A percentile compares a stretch with the other conserved stretches of the same genome.
Conservation (phyloP, 2,888 invertebrate species). For the Enoplolaimus lenunculus region DNA sequence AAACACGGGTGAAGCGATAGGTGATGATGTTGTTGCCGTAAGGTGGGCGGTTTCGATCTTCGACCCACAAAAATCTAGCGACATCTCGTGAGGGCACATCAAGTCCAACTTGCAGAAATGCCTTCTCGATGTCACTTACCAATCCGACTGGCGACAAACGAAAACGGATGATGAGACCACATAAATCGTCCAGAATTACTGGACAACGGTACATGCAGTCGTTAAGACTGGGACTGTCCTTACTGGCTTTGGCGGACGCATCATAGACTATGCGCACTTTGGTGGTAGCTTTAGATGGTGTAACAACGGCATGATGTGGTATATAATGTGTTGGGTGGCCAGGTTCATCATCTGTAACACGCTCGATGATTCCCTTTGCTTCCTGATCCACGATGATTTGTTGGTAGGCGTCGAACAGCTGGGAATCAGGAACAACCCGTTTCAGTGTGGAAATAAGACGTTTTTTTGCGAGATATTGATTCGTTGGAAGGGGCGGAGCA, state of each 20-base stretch:
- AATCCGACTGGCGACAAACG: too few relatives aligned
- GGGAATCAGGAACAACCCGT: background rate
- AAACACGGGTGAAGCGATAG: slow-evolving; percentile 25
- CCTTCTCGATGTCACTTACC: too few relatives aligned
- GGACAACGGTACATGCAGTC: too few relatives aligned
- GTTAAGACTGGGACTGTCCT: too few relatives aligned
- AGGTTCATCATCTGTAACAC: slow-evolving; percentile 3
- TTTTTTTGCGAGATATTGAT: background rate
- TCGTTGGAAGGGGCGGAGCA: background rate
- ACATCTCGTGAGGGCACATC: slow-evolving; percentile 23
- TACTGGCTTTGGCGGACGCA: too few relatives aligned
- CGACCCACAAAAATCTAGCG: too few relatives aligned
- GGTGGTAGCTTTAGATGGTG: slow-evolving; percentile 23
- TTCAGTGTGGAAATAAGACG: background rate
- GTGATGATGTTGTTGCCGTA: slow-evolving; percentile 24
- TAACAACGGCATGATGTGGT: slow-evolving; percentile 25
- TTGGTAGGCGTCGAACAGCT: slow-evolving; percentile 18
- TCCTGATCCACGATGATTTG: slow-evolving; percentile 19
- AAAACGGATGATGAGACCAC: too few relatives aligned
- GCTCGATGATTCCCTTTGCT: slow-evolving; percentile 20
- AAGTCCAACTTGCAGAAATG: slow-evolving; percentile 25
- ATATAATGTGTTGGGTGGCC: slow-evolving; percentile 26
- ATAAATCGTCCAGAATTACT: too few relatives aligned
- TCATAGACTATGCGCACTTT: too few relatives aligned
- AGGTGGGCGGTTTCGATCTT: too few relatives aligned